Conservation (phyloP, 1,140 invertebrate species). For the Apis mellifera region Amel_HAv3.1 CM009931.2:13712501-13713000, state of each 20-base stretch:
- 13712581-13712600: no score
- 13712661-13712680: no score
- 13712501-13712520: neutral
- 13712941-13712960: constrained; percentile 52
- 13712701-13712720: neutral
- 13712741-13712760: neutral
- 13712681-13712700: neutral
- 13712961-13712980: neutral
- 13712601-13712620: no score
- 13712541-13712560: neutral
- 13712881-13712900: constrained; percentile 25
- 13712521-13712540: neutral
- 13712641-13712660: no score
- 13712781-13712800: constrained; percentile 47
- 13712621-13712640: no score
- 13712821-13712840: neutral
- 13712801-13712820: constrained; percentile 27
- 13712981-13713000: neutral
- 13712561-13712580: no score
- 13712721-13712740: neutral
- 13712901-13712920: constrained; percentile 48
- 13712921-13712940: constrained; percentile 22
- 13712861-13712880: constrained; percentile 21
- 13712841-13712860: neutral
- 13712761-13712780: constrained; percentile 10